Evolutionary conservation across 2,888 invertebrate species (phyloP), one percentile per base, ranked within the genome.

Genomic region (Trichogramma dendrolimi): DNA sequence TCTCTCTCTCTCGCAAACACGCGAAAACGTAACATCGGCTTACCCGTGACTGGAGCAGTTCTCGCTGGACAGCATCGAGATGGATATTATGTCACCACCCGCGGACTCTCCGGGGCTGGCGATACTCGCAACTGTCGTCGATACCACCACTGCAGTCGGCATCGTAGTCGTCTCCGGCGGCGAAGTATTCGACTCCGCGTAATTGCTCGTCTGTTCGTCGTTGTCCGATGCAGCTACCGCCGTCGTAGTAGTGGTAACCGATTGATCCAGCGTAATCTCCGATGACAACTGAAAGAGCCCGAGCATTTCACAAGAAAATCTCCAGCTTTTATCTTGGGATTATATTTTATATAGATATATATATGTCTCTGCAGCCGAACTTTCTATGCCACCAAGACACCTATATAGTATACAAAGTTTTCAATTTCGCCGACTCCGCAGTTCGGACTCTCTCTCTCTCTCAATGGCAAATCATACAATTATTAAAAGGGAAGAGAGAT

Each of bases 21-120:
- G 1, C 1, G 14, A 14, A 27, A 27, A 27, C 27, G 27, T 2
- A 27, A 27, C 48, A 14, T 8, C 11, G 48, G 41, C 53, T 39
- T 60, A 63, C 63, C 63, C 42, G 8, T 47, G 60, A 55, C 41
- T 56, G 49, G 51, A 41, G 49, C 42, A 54, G 40, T 63, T 60
- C 10, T 42, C 57, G 39, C 8, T 27, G 14, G 40, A 44, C 7
- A 43, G 27, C n/a, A 11, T 49, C 6, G 63, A 46, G 41, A 43
- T n/a, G 11, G 47, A 6, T 42, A 40, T 55, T 58, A 47, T 11
- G 41, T 27, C 27, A 27, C 27, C 27, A 27, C 27, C 27, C 3
- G 3, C 27, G 27, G 27, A 27, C 27, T 2, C 27, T 27, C 3
- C 27, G 27, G 27, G 27, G 27, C 2, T 27, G 27, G 27, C 27